phyloP scores from a whole-genome alignment of 2,888 invertebrate genomes.

The Torymus aiolomorphi region DNA sequence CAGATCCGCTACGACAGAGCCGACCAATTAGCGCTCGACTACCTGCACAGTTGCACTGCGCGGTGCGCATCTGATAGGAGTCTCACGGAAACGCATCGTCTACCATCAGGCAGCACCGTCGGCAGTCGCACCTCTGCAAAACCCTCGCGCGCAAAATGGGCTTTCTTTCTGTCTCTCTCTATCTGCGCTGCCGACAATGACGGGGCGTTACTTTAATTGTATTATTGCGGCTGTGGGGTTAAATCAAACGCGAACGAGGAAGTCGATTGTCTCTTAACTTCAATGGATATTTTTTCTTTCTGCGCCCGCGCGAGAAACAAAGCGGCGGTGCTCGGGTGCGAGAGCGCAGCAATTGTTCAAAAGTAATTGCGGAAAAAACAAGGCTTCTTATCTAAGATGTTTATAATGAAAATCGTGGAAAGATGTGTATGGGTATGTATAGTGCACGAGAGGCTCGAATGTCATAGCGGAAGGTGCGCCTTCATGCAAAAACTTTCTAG shows the following conservation, averaged over 20 bases:
- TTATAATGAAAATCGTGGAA: neutral
- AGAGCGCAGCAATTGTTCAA: constrained; percentile 2
- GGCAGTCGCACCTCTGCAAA: neutral
- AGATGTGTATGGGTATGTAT: neutral
- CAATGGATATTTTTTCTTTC: constrained; percentile 4
- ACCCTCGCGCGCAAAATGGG: constrained; percentile 20
- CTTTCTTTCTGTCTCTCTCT: constrained; percentile 31
- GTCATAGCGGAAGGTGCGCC: too few species aligned
- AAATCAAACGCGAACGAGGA: constrained; percentile 66
- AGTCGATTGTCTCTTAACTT: constrained; percentile 50
- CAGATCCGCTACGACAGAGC: too few species aligned
- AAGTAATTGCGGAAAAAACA: constrained; percentile 27
- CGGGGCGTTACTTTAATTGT: constrained; percentile 52
- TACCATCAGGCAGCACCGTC: neutral
- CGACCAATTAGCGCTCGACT: neutral
- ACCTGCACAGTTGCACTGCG: neutral
- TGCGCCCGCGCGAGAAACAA: constrained; percentile 5
- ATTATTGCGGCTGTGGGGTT: constrained; percentile 47
- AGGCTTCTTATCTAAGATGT: constrained; percentile 17
- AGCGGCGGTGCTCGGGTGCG: neutral
- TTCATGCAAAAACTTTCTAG: too few species aligned
- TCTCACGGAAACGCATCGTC: constrained; percentile 31
- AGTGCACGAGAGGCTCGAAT: too few species aligned
- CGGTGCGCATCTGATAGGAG: neutral
- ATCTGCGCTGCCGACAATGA: constrained; percentile 33